Evolutionary conservation across 2,113 vertebrate species (phyloP), one percentile per base, ranked within the genome.

Genomic region (Halichoerus grypus): DNA sequence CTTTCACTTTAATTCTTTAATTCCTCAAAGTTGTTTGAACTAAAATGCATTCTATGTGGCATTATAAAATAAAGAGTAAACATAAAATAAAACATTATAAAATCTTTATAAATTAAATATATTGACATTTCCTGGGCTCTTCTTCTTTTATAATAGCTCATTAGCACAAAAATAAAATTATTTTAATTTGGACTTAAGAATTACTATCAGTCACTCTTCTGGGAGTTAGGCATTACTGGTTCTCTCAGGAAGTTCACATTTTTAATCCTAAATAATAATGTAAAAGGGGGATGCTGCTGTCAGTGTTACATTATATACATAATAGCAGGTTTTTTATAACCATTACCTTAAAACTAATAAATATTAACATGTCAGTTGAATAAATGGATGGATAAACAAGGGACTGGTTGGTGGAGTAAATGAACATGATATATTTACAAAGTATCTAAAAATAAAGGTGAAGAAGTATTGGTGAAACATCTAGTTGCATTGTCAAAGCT

Each of bases 101-200:
- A 88, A 94, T 82, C 24, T 86, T 96, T 74, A 92, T 71, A 88
- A 93, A 83, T 80, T 94, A 92, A 96, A 39, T 69, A 89, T 6
- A n/a, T 46, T 88, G 69, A 6, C 59, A 95, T 72, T 95, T 80
- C 16, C 71, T 93, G 51, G 26, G 26, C 15, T 57, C 21, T 72
- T 86, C 31, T 82, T 61, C n/a, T 80, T 91, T 89, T 74, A 49
- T 53, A 57, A 74, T 19, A 93, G 28, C 4, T 80, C 5, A 85
- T 57, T 61, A 71, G 16, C 18, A 96, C 79, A 72, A 96, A 95
- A 90, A 79, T 63, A 42, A 83, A 93, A 81, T 72, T 92, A 67
- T 69, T 81, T 94, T 46, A 67, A 84, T 69, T 95, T 92, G 28
- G 42, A 24, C 4, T 85, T 93, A 42, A 31, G 15, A 53, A 69